Percentiles rank a stretch among this genome's conserved stretches.
These are phyloP conservation scores for Intellagama lesueurii DNA, from an alignment of 2,797 vertebrate genomes.

Conservation along the genomic window DNA sequence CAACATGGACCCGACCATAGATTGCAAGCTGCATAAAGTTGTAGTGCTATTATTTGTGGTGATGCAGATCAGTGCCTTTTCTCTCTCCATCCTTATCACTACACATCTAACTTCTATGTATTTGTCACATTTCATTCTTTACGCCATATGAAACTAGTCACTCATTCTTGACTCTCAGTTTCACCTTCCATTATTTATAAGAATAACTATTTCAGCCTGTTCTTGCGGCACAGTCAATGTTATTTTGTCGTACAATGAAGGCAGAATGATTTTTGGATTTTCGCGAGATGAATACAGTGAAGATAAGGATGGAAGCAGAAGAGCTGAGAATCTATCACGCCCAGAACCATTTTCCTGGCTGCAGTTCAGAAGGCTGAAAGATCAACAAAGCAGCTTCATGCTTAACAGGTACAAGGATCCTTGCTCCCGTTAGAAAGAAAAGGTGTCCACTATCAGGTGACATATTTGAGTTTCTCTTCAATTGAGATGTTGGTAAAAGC, in stretches of 20 bases:
- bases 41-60: not conserved
- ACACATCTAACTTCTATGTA: not conserved
- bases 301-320: not conserved
- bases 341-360: too few species aligned
- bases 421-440: not conserved
- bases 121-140: slow-evolving; percentile 21
- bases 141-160: slow-evolving; percentile 1
- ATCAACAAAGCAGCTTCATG: not conserved
- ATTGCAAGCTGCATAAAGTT: not conserved
- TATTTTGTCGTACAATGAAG: slow-evolving; percentile 6
- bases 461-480: not conserved
- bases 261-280: slow-evolving; percentile 49
- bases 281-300: not conserved
- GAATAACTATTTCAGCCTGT: slow-evolving; percentile 17
- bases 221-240: not conserved
- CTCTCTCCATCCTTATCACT: not conserved
- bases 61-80: not conserved
- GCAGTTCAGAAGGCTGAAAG: not conserved
- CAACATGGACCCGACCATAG: not conserved
- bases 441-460: not conserved
- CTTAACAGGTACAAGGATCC: not conserved
- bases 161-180: slow-evolving; percentile 20
- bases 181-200: slow-evolving; percentile 49
- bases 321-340: not conserved
- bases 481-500: not conserved